These are phyloP conservation scores for Drosophila subpulchrella DNA, from an alignment of 1,140 invertebrate genomes.

Conservation along the genomic window DNA sequence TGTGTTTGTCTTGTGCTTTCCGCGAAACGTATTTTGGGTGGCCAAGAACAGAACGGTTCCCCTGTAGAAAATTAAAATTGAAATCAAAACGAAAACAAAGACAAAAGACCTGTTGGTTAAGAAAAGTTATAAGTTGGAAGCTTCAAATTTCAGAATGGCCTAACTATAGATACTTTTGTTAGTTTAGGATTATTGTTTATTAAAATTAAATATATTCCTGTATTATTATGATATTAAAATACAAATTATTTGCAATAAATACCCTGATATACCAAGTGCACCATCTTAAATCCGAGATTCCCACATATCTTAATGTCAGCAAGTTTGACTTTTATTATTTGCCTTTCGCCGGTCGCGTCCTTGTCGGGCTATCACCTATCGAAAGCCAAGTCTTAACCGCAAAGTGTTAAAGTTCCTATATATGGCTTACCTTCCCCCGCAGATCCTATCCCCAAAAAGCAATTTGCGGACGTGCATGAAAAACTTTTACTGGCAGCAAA, in stretches of 20 bases:
- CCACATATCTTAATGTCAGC: slow-evolving; percentile 1
- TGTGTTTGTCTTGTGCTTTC: slow-evolving; percentile 77
- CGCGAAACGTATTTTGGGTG: slow-evolving; percentile 71
- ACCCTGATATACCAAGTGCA: background rate
- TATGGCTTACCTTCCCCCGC: slow-evolving; percentile 38
- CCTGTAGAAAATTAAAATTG: background rate
- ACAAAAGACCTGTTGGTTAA: background rate
- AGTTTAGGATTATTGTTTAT: background rate
- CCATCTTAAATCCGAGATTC: slow-evolving; percentile 7
- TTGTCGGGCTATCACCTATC: slow-evolving; percentile 41
- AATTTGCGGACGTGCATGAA: slow-evolving; percentile 82
- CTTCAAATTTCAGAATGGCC: no score
- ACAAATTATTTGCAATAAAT: background rate
- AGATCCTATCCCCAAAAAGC: slow-evolving; percentile 58
- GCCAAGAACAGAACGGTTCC: slow-evolving; percentile 44
- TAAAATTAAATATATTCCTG: background rate
- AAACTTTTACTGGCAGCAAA: slow-evolving; percentile 83
- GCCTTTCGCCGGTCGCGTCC: slow-evolving; percentile 23
- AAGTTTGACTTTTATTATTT: slow-evolving; percentile 45
- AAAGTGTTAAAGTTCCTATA: slow-evolving; percentile 75
- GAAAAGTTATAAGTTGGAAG: no score
- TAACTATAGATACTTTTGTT: no score
- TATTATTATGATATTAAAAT: background rate
- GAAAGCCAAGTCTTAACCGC: slow-evolving; percentile 63
- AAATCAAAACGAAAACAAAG: slow-evolving; percentile 21